Conservation (phyloP, 2,113 vertebrate genomes). For the Cyanoramphus novaezelandiae region DNA sequence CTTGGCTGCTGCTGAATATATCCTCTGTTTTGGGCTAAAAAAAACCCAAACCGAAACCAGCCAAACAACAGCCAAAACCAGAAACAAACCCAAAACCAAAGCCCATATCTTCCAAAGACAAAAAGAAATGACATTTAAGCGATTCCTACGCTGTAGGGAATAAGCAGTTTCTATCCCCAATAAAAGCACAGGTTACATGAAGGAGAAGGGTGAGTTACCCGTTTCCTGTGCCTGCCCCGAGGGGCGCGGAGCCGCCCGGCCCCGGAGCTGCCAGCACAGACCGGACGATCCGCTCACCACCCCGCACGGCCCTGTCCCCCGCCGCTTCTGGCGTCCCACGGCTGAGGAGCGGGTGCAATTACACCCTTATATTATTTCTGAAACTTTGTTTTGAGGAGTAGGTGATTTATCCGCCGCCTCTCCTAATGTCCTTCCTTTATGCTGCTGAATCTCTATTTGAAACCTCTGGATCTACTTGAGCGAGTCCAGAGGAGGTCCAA, state of each 20-base stretch:
- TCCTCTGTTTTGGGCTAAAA: neutral
- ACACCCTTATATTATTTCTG: neutral
- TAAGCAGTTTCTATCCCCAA: neutral
- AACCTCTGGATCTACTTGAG: neutral
- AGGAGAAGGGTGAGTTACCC: no score
- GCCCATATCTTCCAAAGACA: no score
- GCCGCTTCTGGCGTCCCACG: rapidly evolving
- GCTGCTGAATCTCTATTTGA: neutral
- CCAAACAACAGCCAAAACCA: neutral
- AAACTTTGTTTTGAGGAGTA: neutral
- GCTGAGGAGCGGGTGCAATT: neutral
- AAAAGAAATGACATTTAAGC: rapidly evolving
- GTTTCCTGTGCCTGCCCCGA: neutral
- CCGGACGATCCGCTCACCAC: neutral
- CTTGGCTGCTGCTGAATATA: neutral
- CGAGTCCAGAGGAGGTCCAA: neutral
- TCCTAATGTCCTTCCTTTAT: neutral
- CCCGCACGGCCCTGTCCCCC: neutral
- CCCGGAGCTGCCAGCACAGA: rapidly evolving
- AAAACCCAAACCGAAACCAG: neutral
- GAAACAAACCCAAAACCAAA: neutral
- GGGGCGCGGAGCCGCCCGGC: rapidly evolving
- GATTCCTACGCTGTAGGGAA: neutral
- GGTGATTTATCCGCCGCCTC: neutral
- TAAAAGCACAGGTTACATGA: neutral